Percentiles rank a stretch among this genome's conserved stretches.
Evolutionary conservation across 2,113 vertebrate species (phyloP).

Genomic region (Strix aluco): DNA sequence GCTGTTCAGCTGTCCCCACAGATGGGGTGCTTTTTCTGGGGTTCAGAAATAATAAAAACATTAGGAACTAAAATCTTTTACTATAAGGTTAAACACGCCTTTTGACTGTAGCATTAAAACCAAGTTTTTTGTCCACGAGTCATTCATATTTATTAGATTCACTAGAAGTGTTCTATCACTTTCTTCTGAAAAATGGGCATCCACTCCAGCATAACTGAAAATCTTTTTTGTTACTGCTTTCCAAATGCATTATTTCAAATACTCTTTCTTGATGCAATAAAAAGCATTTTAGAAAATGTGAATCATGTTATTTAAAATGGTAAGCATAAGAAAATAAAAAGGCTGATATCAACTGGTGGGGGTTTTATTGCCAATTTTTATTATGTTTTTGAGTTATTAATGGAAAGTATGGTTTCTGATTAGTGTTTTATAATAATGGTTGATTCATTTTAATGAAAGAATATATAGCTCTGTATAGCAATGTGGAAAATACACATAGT

Average conservation of each 20-base stretch:
- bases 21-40: neutral
- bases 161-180: constrained; percentile 52
- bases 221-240: constrained; percentile 28
- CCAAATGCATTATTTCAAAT: constrained; percentile 1
- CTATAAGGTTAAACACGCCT: neutral
- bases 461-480: neutral
- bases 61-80: neutral
- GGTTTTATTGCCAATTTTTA: neutral
- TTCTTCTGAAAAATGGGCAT: constrained; percentile 63
- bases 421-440: neutral
- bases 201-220: constrained; percentile 26
- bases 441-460: constrained; percentile 30
- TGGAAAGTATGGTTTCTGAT: neutral
- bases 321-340: neutral
- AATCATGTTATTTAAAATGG: neutral
- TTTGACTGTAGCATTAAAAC: neutral
- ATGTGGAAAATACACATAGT: neutral
- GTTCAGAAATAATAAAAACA: neutral
- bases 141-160: constrained; percentile 47
- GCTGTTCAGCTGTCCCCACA: neutral
- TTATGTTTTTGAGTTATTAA: neutral
- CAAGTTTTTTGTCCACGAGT: neutral
- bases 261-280: neutral
- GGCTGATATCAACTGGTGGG: neutral
- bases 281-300: neutral